A percentile compares a stretch with the other conserved stretches of the same genome.
Evolutionary conservation across 2,113 vertebrate species (phyloP).

Genomic region (Dermatemys mawii): DNA sequence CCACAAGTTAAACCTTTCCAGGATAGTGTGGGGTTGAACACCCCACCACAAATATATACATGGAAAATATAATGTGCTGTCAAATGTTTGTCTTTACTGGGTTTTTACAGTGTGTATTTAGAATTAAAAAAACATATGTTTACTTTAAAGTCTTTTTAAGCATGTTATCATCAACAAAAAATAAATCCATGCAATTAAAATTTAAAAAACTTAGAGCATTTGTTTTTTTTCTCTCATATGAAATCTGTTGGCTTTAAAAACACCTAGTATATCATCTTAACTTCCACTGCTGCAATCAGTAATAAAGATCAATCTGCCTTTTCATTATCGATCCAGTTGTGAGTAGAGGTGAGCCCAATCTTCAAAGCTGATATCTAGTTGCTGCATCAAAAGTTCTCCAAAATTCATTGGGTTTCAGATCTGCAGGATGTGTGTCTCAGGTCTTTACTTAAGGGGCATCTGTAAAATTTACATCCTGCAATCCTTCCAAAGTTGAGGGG

Average conservation of each 20-base stretch:
- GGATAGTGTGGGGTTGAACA: neutral
- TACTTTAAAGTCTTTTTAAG: neutral
- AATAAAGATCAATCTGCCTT: neutral
- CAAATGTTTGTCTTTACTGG: neutral
- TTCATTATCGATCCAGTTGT: neutral
- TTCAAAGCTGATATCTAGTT: neutral
- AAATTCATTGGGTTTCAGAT: neutral
- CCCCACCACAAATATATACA: neutral
- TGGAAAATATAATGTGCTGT: neutral
- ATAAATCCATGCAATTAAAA: neutral
- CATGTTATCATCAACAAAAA: neutral
- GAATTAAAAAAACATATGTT: neutral
- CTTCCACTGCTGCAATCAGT: neutral
- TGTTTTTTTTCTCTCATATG: neutral
- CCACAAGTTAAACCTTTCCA: neutral
- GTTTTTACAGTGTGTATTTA: neutral
- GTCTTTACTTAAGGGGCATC: neutral
- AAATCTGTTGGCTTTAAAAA: neutral
- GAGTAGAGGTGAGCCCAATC: neutral
- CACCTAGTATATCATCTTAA: neutral
- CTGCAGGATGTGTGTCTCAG: neutral
- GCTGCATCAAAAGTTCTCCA: neutral
- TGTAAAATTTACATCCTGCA: neutral
- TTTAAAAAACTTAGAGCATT: neutral
- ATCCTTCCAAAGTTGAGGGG: neutral